Evolutionary conservation across 2,888 invertebrate genomes (phyloP).

Genomic region (Pandemis cinnamomeana): DNA sequence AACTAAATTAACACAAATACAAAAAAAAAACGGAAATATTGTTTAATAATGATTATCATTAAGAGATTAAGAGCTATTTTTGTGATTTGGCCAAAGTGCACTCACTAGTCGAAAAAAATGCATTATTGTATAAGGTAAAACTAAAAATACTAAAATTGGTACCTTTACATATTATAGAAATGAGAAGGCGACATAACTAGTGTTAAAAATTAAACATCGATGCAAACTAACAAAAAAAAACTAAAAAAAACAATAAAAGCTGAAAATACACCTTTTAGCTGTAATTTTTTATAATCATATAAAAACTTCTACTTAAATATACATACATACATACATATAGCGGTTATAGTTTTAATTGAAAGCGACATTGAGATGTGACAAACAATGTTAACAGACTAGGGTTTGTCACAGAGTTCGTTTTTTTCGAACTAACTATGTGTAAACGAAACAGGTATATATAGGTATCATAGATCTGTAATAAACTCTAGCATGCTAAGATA

Average conservation of each 20-base stretch:
- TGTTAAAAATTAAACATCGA: slow-evolving; percentile 31
- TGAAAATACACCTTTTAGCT: slow-evolving; percentile 25
- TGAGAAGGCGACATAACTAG: not conserved
- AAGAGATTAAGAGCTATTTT: not conserved
- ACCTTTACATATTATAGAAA: not conserved
- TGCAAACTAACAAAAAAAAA: slow-evolving; percentile 41
- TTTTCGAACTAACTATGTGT: not conserved
- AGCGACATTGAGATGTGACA: slow-evolving; percentile 46
- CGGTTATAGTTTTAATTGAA: slow-evolving; percentile 22
- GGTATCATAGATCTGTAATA: not conserved
- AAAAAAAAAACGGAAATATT: not conserved
- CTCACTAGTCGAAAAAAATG: not conserved
- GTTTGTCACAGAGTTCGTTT: not conserved
- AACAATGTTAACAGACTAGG: slow-evolving; percentile 51
- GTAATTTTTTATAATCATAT: not conserved
- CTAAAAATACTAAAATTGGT: slow-evolving; percentile 1
- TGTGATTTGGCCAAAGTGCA: not conserved
- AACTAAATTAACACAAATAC: not conserved
- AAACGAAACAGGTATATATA: not conserved
- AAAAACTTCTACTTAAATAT: slow-evolving; percentile 31
- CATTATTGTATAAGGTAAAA: not conserved
- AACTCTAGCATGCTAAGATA: slow-evolving; percentile 2
- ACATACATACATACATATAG: slow-evolving; percentile 6
- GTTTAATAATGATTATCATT: too few relatives aligned
- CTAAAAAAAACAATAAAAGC: slow-evolving; percentile 33